Evolutionary conservation across 53 echinoderm and acorn worm species (phyloP), one percentile per base, ranked within the genome.

Genomic region (Apostichopus leukothele): DNA sequence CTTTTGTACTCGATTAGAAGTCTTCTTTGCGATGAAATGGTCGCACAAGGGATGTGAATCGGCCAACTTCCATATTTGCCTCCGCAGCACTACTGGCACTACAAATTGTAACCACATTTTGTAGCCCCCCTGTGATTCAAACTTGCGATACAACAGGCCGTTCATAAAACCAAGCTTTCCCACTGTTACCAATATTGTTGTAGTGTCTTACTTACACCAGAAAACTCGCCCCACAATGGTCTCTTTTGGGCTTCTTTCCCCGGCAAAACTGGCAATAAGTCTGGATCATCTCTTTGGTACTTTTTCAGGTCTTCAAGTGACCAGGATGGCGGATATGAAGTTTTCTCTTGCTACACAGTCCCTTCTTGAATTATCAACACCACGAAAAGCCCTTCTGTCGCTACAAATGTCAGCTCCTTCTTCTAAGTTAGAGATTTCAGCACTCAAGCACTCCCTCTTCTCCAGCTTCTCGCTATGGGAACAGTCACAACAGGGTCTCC

Each of bases 161-260:
- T 54, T 52, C 51, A 11, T 52, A 81, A 6, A 5, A 55, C 57
- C 53, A 81, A 53, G 54, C 53, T 54, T 10, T 81, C 81, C 81
- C 81, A 81, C 57, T 81, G 81, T 51, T 0, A 18, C 81, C 81
- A 81, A 54, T 81, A 81, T 12, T 81, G 81, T 1, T 81, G 81
- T 6, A 52, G 51, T 52, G n/a, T 55, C 13, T 13, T 81, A 54
- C 81, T 81, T 13, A 60, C 57, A 16, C 81, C 81, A 51, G 81
- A 81, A 4, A 81, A 6, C n/a, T 18, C 53, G 16, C 53, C 83
- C 83, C 83, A 53, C 18, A 52, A 16, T 11, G 83, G 83, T 16
- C 16, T 57, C n/a, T 8, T 8, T 9, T 57, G 13, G 16, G 53
- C 8, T 16, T 53, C 12, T 20, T 54, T 81, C 59, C 83, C 83